Evolutionary conservation across 2,113 vertebrate genomes (phyloP).

Genomic region (Coracopsis vasa): DNA sequence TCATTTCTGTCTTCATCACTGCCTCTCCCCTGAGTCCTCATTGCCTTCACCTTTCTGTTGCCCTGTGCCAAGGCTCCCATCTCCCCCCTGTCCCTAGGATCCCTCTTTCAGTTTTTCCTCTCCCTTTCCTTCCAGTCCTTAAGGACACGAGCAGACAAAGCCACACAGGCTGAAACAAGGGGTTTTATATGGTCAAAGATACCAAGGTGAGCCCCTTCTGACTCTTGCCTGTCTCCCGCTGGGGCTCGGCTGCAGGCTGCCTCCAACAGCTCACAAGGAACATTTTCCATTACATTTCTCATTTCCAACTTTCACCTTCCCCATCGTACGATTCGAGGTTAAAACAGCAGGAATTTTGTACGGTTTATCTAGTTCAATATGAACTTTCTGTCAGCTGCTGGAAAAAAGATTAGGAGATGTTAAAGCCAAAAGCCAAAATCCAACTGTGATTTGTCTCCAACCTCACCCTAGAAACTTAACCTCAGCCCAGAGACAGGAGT

Average conservation of each 20-base stretch:
- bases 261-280: slow-evolving; percentile 11
- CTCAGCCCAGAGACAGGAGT: neutral
- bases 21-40: neutral
- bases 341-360: slow-evolving; percentile 58
- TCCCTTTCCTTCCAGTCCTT: neutral
- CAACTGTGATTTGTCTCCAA: slow-evolving; percentile 47
- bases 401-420: slow-evolving; percentile 40
- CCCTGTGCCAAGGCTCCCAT: neutral
- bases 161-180: neutral
- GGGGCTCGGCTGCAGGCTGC: neutral
- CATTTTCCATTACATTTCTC: slow-evolving; percentile 51
- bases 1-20: neutral
- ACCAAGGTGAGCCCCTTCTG: neutral
- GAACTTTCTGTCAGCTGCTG: slow-evolving; percentile 34
- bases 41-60: neutral
- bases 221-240: neutral
- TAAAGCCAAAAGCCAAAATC: slow-evolving; percentile 58
- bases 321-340: slow-evolving; percentile 18
- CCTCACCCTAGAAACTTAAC: slow-evolving; percentile 46
- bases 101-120: neutral
- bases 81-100: neutral
- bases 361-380: slow-evolving; percentile 26
- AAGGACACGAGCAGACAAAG: neutral
- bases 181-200: neutral
- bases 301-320: slow-evolving; percentile 55